These are phyloP conservation scores for Octopus sinensis DNA, from an alignment of 1,140 invertebrate genomes.

Conservation along the genomic window DNA sequence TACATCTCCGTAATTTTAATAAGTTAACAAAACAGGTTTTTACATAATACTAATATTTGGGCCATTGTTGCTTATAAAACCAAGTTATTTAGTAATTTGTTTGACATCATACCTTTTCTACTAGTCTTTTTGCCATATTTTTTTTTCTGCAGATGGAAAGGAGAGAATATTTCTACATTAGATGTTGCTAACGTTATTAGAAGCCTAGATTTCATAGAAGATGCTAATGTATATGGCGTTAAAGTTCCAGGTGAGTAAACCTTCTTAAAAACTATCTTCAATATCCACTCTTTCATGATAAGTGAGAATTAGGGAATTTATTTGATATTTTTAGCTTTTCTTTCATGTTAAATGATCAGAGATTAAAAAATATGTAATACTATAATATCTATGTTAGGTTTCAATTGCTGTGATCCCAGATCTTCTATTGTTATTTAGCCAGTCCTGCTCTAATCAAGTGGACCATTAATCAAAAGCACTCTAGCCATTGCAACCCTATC, in stretches of 20 bases:
- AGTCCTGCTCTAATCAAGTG: too few species aligned
- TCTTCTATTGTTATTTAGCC: too few species aligned
- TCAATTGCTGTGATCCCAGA: too few species aligned
- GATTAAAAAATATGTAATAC: background rate
- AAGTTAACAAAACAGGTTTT: too few species aligned
- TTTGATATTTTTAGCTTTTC: background rate
- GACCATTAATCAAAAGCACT: too few species aligned
- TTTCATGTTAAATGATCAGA: background rate
- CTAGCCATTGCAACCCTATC: too few species aligned
- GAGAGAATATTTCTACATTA: conserved; percentile 43
- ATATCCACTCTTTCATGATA: background rate
- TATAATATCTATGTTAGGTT: background rate
- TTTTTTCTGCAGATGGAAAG: conserved; percentile 38
- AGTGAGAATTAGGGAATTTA: background rate
- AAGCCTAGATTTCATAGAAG: conserved; percentile 29
- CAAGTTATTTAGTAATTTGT: too few species aligned
- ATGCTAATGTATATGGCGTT: conserved; percentile 42
- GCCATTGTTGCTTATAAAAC: too few species aligned
- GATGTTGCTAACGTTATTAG: conserved; percentile 35
- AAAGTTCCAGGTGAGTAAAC: conserved; percentile 32
- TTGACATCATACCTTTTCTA: too few species aligned
- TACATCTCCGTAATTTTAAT: too few species aligned
- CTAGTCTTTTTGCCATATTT: too few species aligned
- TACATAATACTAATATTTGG: too few species aligned
- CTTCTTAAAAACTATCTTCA: background rate